Conservation (phyloP, 2,113 vertebrate genomes). For the Ochotona princeps region DNA sequence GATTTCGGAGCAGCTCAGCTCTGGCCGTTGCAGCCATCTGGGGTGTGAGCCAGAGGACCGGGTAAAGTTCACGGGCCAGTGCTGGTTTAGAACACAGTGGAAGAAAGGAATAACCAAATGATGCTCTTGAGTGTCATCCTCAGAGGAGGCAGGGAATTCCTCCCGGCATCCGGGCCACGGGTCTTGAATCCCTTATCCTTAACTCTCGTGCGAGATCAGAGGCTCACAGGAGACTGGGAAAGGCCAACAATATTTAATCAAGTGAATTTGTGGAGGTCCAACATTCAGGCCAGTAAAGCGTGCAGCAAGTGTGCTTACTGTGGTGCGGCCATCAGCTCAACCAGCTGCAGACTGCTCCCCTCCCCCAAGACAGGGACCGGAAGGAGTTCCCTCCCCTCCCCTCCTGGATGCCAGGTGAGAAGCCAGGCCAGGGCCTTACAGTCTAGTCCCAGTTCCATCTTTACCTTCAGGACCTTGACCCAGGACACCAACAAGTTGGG, state of each 20-base stretch:
- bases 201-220: neutral
- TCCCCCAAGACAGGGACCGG: too few species aligned
- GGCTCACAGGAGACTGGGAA: neutral
- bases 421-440: neutral
- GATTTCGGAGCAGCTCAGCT: too few species aligned
- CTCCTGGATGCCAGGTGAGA: neutral
- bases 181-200: neutral
- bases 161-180: neutral
- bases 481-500: neutral
- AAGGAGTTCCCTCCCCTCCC: neutral
- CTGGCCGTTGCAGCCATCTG: too few species aligned
- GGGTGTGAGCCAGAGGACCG: too few species aligned
- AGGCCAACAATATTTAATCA: neutral
- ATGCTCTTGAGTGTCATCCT: neutral
- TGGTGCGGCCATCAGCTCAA: accelerated
- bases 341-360: neutral
- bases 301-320: too few species aligned
- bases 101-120: too few species aligned
- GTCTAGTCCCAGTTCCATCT: neutral
- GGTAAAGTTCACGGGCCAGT: neutral
- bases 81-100: neutral
- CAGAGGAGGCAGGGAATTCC: neutral
- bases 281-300: neutral
- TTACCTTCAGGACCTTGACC: neutral
- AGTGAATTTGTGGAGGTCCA: neutral